Conservation (phyloP, 2,797 vertebrate genomes). For the Melanotaenia parkinsoni region DNA sequence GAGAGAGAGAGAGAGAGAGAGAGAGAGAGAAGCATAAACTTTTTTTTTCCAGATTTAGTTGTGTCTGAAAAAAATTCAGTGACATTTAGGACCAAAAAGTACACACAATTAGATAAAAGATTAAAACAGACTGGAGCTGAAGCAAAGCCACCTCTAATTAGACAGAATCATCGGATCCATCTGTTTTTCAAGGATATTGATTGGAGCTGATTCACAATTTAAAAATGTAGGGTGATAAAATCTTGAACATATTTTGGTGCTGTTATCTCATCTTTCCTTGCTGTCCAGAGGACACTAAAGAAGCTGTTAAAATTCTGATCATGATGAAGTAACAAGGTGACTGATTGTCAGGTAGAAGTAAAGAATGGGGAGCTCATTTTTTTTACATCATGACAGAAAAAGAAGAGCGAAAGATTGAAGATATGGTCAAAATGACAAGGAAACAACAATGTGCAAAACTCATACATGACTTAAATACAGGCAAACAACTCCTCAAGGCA, state of each 20-base stretch:
- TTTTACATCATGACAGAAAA: slow-evolving; percentile 22
- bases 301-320: slow-evolving; percentile 34
- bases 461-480: background rate
- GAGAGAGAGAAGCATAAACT: background rate
- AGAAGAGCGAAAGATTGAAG: background rate
- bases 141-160: background rate
- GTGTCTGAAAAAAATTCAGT: background rate
- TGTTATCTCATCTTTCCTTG: slow-evolving; percentile 29
- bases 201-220: slow-evolving; percentile 1
- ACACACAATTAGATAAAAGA: background rate
- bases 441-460: background rate
- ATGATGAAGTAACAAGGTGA: slow-evolving; percentile 39
- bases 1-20: background rate
- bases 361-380: background rate
- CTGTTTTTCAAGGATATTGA: background rate
- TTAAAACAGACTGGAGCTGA: background rate
- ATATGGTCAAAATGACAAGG: slow-evolving; percentile 1
- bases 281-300: slow-evolving; percentile 2
- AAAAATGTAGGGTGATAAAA: slow-evolving; percentile 5
- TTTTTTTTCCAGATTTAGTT: background rate
- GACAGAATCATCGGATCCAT: background rate
- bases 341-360: slow-evolving; percentile 21
- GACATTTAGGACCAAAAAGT: background rate
- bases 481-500: background rate
- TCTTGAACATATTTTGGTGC: slow-evolving; percentile 4